phyloP scores from a whole-genome alignment of 2,888 invertebrate genomes.

The Bimastos eiseni region DNA sequence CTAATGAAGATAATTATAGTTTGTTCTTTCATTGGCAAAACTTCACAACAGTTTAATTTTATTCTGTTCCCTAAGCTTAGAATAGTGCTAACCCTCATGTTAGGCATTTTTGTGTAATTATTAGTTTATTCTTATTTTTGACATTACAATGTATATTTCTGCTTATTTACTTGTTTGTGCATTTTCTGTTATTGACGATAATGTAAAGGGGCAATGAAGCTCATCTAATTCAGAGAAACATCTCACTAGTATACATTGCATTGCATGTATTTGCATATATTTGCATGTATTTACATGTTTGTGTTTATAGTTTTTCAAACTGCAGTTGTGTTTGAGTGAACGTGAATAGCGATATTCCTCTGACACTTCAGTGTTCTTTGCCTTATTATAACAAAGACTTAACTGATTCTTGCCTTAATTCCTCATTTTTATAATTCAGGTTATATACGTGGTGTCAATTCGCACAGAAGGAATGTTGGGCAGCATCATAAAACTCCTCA shows the following conservation, averaged over 20 bases:
- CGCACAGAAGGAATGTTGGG: constrained; percentile 86
- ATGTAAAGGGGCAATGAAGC: background rate
- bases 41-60: background rate
- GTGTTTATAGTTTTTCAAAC: background rate
- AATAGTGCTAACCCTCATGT: background rate
- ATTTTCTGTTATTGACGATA: background rate
- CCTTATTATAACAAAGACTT: background rate
- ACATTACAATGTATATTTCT: background rate
- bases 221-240: background rate
- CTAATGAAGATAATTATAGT: background rate
- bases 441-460: constrained; percentile 67
- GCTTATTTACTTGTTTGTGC: background rate
- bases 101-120: too few species aligned
- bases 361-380: background rate
- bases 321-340: background rate
- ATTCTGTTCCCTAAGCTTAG: background rate
- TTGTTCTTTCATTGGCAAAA: background rate
- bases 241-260: background rate
- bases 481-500: constrained; percentile 81
- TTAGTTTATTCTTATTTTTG: background rate
- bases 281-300: background rate
- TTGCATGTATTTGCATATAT: too few species aligned
- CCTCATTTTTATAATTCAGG: background rate
- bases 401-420: background rate
- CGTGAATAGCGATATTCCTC: background rate